Percentiles rank a stretch among this genome's conserved stretches.
Conservation (phyloP, 1,140 invertebrate genomes). For the Choristoneura fumiferana region DNA sequence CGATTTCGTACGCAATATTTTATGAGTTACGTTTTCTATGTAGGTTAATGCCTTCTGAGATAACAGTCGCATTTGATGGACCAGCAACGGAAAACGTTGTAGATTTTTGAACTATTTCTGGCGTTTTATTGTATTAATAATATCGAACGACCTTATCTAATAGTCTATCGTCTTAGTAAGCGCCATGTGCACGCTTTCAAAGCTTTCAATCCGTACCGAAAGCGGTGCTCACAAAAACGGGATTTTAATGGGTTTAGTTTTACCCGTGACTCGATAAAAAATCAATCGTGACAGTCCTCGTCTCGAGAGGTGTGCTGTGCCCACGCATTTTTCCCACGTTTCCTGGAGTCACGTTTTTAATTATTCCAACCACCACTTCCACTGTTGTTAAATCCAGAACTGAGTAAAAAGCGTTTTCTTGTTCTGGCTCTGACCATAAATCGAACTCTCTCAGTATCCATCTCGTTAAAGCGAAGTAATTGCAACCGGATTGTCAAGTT, state of each 20-base stretch:
- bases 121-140: slow-evolving; percentile 28
- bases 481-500: too few species aligned
- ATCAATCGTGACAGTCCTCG: slow-evolving; percentile 34
- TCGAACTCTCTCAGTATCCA: too few species aligned
- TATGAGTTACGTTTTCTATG: slow-evolving; percentile 56
- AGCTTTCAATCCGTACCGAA: neutral
- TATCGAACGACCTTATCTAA: too few species aligned
- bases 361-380: neutral
- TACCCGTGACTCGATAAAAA: slow-evolving; percentile 40
- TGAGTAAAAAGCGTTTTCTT: too few species aligned
- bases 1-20: slow-evolving; percentile 53
- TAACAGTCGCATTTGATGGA: slow-evolving; percentile 33
- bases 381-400: neutral
- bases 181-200: too few species aligned
- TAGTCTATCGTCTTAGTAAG: too few species aligned
- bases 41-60: slow-evolving; percentile 63
- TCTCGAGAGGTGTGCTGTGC: slow-evolving; percentile 14
- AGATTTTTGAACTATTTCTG: slow-evolving; percentile 26
- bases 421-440: too few species aligned
- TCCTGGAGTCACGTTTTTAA: slow-evolving; percentile 31
- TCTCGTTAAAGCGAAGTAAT: too few species aligned
- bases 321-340: slow-evolving; percentile 46
- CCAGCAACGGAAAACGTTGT: slow-evolving; percentile 2
- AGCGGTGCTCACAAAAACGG: slow-evolving; percentile 3
- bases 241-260: slow-evolving; percentile 26